phyloP scores from a whole-genome alignment of 2,888 invertebrate genomes.

The Diarsia brunnea region DNA sequence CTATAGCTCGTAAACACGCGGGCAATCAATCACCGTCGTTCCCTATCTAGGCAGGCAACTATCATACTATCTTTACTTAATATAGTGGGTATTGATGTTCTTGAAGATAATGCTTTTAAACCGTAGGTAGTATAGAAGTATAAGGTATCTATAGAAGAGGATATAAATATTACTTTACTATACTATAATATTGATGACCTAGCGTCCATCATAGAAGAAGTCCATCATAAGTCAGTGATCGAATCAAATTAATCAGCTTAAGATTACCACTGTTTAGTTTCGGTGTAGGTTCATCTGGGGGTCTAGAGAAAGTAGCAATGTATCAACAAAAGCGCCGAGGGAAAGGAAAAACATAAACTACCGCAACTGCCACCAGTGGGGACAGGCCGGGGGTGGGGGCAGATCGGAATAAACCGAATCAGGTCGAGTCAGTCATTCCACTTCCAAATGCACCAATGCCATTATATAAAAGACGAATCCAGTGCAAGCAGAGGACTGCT shows the following conservation, averaged over 20 bases:
- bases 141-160: background rate
- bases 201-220: background rate
- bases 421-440: too few species aligned
- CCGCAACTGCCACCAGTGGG: too few species aligned
- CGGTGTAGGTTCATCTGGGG: background rate
- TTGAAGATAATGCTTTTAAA: constrained; percentile 11
- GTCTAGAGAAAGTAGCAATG: too few species aligned
- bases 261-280: background rate
- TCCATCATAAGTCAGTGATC: background rate
- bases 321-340: too few species aligned
- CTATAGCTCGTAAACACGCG: constrained; percentile 48
- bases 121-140: too few species aligned
- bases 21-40: constrained; percentile 40
- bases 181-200: background rate
- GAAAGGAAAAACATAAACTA: too few species aligned
- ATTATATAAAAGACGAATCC: background rate
- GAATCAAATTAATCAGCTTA: background rate
- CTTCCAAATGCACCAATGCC: too few species aligned
- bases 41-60: background rate
- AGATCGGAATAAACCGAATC: too few species aligned
- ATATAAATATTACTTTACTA: background rate
- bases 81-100: constrained; percentile 1
- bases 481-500: background rate
- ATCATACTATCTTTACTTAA: constrained; percentile 23
- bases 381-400: too few species aligned